Evolutionary conservation across 1,140 invertebrate genomes (phyloP), one percentile per base, ranked within the genome.

Genomic region (Xylocopa sonorina): DNA sequence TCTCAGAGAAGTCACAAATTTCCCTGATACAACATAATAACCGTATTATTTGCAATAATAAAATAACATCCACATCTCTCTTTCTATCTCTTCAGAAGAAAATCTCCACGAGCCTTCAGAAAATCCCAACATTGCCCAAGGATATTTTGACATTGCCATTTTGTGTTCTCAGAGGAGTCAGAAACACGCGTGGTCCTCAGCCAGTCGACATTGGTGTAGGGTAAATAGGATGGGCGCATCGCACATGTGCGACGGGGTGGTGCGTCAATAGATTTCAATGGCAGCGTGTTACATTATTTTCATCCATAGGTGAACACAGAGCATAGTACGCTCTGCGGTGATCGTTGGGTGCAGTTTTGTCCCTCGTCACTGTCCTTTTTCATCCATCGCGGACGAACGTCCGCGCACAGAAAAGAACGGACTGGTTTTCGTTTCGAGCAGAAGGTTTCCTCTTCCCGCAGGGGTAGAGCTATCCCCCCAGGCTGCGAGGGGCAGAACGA

Each of bases 131-230:
- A 57, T 83, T 74, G 77, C 38, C 81, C 69, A 83, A 81, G 81
- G 88, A 85, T 91, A 90, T 91, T 91, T 90, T 90, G 89, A 90
- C 89, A 89, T 88, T 89, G 90, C 89, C 90, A 92, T 92, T 83
- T 91, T 92, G 89, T 86, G 87, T 89, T 88, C 89, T 87, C 84
- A 73, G 78, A 85, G 83, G 87, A 87, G 86, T 81, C 69, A 51
- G 51, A 21, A 64, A 57, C 76, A 21, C 27, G 57, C 69, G 48
- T 12, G 6, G 14, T 16, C n/a, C 63, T 68, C 64, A 69, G 51
- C 41, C 12, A 41, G 24, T 3, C 77, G 68, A 62, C 53, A 79
- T 51, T 82, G 80, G 78, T 57, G 29, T 46, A n/a, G n/a, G n/a
- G n/a, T n/a, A 78, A 83, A 87, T 80, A 41, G 82, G 82, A 81